Conservation (phyloP, 1,140 invertebrate genomes). For the Tetramorium alpestre region DNA sequence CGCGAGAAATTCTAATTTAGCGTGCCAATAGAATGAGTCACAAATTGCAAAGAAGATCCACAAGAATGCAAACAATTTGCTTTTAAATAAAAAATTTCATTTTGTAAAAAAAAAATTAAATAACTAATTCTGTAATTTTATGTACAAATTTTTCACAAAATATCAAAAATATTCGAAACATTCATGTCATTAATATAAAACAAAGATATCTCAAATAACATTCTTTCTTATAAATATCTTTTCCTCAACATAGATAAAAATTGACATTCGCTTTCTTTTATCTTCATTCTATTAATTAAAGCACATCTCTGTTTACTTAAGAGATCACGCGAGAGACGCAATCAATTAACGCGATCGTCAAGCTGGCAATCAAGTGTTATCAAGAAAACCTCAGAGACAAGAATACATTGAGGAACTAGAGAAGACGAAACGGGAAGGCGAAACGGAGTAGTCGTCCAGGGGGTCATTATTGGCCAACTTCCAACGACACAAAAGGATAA, state of each 20-base stretch:
- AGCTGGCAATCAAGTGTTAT: constrained; percentile 14
- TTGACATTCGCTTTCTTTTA: not conserved
- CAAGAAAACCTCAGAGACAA: constrained; percentile 23
- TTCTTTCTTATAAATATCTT: not conserved
- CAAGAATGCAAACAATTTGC: too few species aligned
- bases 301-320: not conserved
- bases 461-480: constrained; percentile 74
- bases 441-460: constrained; percentile 34
- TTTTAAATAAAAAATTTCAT: not conserved
- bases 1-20: constrained; percentile 18
- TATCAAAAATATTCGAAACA: not conserved
- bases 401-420: not conserved
- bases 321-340: not conserved
- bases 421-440: not conserved
- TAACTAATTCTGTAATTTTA: not conserved
- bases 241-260: not conserved
- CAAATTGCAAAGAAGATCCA: not conserved
- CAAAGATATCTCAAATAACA: not conserved
- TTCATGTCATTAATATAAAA: not conserved
- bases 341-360: constrained; percentile 31
- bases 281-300: not conserved
- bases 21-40: not conserved
- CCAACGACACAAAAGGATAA: constrained; percentile 76
- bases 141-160: not conserved
- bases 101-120: not conserved